Percentiles rank a stretch among this genome's conserved stretches.
Conservation (phyloP, 2,888 invertebrate genomes). For the Aphidius colemani region DNA sequence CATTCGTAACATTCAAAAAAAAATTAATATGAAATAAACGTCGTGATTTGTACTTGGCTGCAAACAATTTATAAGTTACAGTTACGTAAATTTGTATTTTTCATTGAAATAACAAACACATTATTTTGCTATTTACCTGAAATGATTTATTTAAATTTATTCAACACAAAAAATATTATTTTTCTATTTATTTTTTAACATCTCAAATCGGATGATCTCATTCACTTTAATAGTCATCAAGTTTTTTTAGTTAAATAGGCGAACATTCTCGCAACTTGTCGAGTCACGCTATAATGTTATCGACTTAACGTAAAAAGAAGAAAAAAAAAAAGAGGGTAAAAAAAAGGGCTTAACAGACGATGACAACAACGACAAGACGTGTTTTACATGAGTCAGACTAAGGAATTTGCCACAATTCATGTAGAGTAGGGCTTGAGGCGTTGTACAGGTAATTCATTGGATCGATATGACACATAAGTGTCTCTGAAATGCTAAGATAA, state of each 20-base stretch:
- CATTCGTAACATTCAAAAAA: slow-evolving; percentile 1
- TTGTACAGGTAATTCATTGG: slow-evolving; percentile 34
- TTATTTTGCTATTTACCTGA: neutral
- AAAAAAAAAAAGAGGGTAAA: neutral
- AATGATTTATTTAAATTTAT: neutral
- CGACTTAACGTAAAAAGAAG: slow-evolving; percentile 12
- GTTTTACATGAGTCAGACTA: slow-evolving; percentile 49
- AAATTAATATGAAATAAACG: slow-evolving; percentile 18
- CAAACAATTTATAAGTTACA: no score
- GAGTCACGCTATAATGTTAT: slow-evolving; percentile 21
- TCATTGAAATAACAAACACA: neutral
- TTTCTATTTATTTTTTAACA: neutral
- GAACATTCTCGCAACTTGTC: slow-evolving; percentile 13
- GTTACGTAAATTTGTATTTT: no score
- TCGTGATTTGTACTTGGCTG: neutral
- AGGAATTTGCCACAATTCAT: slow-evolving; percentile 40
- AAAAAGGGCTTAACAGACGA: neutral
- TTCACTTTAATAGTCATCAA: slow-evolving; percentile 1
- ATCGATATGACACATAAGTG: slow-evolving; percentile 48
- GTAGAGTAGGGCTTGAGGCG: slow-evolving; percentile 32
- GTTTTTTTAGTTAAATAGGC: neutral
- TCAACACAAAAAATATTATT: neutral
- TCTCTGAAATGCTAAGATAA: slow-evolving; percentile 40
- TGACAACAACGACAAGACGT: slow-evolving; percentile 18
- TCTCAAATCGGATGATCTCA: neutral